Evolutionary conservation across 2,888 invertebrate genomes (phyloP), one percentile per base, ranked within the genome.

Genomic region (Drosophila hamatofila): DNA sequence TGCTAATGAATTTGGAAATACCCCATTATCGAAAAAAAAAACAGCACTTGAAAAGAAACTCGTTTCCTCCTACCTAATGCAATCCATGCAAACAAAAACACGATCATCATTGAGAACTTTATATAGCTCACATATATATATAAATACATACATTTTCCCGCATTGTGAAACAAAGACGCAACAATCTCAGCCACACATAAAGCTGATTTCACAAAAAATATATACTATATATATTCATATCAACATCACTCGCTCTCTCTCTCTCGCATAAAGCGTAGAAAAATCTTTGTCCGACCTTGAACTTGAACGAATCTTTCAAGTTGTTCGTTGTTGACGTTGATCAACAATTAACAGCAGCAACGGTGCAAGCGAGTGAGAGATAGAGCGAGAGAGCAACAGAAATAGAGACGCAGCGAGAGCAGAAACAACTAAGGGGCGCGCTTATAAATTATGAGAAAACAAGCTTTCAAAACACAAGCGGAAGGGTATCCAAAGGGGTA

Each of bases 241-340:
- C 12, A 35, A 35, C 33, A 35, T 35, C 35, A 6, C 16, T 16
- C 35, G 35, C 6, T 35, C 35, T 16, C 30, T 30, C 42, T 21
- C 60, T 48, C 7, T 12, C 12, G 30, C 30, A 56, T 42, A 56
- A 56, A 63, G 63, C 39, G 68, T 60, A 73, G 72, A 75, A 72
- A 71, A 76, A 74, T 77, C 64, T 77, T 66, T 88, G 80, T 58
- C 78, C 85, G 85, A 80, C 85, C 85, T 85, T 85, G 85, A 85
- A 85, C 85, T 85, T 85, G 85, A 82, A 72, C 81, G 67, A 80
- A 83, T 75, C 51, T 70, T 64, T 64, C 74, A 69, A 67, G 65
- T 64, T 58, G 48, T 56, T 65, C 52, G 55, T 49, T 66, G 52
- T 55, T 62, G 61, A 52, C 65, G 63, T 57, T 59, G 63, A 73